These are phyloP conservation scores for Eristalinus aeneus DNA, from an alignment of 2,888 invertebrate genomes.

Conservation along the genomic window DNA sequence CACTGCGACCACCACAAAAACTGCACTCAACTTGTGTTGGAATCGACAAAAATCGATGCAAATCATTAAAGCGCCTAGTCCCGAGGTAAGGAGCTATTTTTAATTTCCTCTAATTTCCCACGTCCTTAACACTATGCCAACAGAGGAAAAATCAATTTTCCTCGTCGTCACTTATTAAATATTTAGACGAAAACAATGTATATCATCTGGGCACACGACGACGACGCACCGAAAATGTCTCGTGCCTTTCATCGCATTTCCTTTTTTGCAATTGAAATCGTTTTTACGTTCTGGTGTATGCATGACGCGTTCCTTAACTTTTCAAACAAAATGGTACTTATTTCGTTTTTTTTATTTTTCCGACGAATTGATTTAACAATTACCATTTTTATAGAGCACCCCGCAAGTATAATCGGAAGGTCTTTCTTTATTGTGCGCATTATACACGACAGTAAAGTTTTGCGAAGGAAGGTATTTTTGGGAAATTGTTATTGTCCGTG, in stretches of 20 bases:
- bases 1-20: too few relatives aligned
- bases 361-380: not conserved
- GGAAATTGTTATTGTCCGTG: slow-evolving; percentile 54
- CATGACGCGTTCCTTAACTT: not conserved
- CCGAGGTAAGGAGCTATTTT: not conserved
- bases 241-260: not conserved
- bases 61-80: not conserved
- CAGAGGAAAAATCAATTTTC: not conserved
- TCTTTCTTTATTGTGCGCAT: slow-evolving; percentile 18
- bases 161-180: not conserved
- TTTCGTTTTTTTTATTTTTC: not conserved
- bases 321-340: not conserved
- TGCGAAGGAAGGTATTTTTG: slow-evolving; percentile 47
- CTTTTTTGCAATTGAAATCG: not conserved
- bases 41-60: not conserved
- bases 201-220: not conserved
- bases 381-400: slow-evolving; percentile 8
- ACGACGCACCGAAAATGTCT: not conserved
- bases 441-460: slow-evolving; percentile 38
- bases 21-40: too few relatives aligned
- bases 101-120: not conserved
- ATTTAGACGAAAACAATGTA: not conserved
- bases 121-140: not conserved
- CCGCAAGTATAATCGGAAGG: slow-evolving; percentile 1
- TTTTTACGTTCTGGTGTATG: not conserved